phyloP scores from a whole-genome alignment of 2,888 invertebrate genomes.

The Spilarctia lutea region DNA sequence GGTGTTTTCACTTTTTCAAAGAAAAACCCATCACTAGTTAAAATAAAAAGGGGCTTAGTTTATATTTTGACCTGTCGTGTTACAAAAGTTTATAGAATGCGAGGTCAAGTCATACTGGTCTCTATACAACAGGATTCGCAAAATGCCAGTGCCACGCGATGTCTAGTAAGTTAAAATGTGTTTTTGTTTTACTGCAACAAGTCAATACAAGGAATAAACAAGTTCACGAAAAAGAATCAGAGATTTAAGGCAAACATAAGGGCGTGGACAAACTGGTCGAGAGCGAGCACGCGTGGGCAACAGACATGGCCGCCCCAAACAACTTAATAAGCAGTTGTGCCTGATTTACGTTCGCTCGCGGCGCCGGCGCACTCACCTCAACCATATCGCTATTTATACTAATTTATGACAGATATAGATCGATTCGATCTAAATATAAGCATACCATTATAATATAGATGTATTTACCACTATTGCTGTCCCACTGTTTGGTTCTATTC shows the following conservation, averaged over 20 bases:
- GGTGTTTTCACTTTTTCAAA: no score
- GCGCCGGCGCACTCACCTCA: constrained; percentile 79
- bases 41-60: no score
- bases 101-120: not conserved
- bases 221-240: constrained; percentile 40
- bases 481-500: not conserved
- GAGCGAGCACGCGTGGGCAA: constrained; percentile 78
- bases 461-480: not conserved
- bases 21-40: no score
- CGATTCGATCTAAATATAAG: constrained; percentile 56
- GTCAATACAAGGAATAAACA: constrained; percentile 33
- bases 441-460: not conserved
- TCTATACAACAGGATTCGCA: no score
- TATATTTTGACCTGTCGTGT: no score
- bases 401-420: constrained; percentile 84
- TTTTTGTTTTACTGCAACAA: not conserved
- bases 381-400: constrained; percentile 75
- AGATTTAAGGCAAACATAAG: constrained; percentile 74
- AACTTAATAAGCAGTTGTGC: constrained; percentile 85
- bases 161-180: not conserved
- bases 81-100: no score
- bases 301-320: constrained; percentile 80
- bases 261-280: constrained; percentile 73
- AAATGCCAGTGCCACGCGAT: not conserved
- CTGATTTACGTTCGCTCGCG: constrained; percentile 84